A percentile compares a stretch with the other conserved stretches of the same genome.
phyloP scores from a whole-genome alignment of 2,797 vertebrate genomes.

The Tauraco hartlaubi region DNA sequence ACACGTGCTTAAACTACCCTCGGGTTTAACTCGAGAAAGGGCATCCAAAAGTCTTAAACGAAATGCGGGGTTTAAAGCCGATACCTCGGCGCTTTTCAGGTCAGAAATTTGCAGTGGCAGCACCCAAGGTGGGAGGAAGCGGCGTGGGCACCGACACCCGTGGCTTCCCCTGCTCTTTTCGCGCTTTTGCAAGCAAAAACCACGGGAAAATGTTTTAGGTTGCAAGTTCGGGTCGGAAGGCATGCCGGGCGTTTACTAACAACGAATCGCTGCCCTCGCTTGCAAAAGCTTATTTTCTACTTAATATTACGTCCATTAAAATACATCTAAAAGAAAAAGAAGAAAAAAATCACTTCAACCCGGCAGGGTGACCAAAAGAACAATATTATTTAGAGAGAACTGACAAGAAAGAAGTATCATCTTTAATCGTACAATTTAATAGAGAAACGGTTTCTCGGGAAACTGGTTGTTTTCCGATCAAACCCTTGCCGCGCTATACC shows the following conservation, averaged over 20 bases:
- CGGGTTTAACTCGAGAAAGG: not conserved
- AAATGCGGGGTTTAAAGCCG: not conserved
- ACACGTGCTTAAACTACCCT: not conserved
- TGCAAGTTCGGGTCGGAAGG: not conserved
- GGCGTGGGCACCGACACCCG: not conserved
- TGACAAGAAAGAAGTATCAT: not conserved
- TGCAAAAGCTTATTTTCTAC: not conserved
- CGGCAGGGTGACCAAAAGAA: not conserved
- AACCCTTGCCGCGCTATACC: not conserved
- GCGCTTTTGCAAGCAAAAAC: not conserved
- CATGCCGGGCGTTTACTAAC: not conserved
- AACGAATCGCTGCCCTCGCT: not conserved
- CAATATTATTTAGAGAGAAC: not conserved
- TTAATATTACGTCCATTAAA: not conserved
- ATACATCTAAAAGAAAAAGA: not conserved
- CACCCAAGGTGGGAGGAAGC: not conserved
- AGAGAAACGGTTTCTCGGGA: not conserved
- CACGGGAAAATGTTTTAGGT: not conserved
- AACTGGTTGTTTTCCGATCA: not conserved
- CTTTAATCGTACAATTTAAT: not conserved
- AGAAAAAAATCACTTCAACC: not conserved
- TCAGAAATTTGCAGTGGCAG: not conserved
- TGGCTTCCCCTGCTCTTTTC: not conserved
- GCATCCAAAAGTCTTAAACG: not conserved
- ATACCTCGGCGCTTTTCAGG: not conserved